These are phyloP conservation scores for Eupeodes corollae DNA, from an alignment of 1,140 invertebrate genomes.

Conservation along the genomic window DNA sequence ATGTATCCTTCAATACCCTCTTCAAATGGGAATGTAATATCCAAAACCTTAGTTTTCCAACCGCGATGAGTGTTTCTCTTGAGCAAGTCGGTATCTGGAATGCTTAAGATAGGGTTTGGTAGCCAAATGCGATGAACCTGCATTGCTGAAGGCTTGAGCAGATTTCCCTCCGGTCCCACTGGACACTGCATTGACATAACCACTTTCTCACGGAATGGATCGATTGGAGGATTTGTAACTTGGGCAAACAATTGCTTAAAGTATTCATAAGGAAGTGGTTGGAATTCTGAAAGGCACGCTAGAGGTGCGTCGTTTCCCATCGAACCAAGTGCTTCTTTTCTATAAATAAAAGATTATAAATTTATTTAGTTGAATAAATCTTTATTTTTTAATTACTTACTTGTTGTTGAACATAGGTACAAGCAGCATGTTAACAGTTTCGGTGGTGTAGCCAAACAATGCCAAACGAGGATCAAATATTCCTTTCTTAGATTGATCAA, in stretches of 20 bases:
- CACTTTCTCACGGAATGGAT: conserved; percentile 97
- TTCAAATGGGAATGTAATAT: conserved; percentile 72
- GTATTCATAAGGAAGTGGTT: conserved; percentile 91
- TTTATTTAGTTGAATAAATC: background rate
- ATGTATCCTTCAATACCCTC: conserved; percentile 63
- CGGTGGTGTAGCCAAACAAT: conserved; percentile 88
- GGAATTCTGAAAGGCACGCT: conserved; percentile 89
- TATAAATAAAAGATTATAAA: conserved; percentile 36
- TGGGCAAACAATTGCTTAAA: conserved; percentile 99
- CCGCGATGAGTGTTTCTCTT: conserved; percentile 75
- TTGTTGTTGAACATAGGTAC: conserved; percentile 95
- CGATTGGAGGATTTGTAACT: conserved; percentile 99
- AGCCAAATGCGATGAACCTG: conserved; percentile 91
- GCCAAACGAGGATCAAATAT: conserved; percentile 73
- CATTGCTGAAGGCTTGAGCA: conserved; percentile 75
- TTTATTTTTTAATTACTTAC: conserved; percentile 13
- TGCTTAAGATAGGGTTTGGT: conserved; percentile 86
- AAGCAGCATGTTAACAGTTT: conserved; percentile 87
- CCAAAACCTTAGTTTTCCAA: conserved; percentile 85
- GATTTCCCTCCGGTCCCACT: conserved; percentile 87
- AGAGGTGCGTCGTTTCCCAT: conserved; percentile 99
- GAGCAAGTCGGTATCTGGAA: conserved; percentile 79
- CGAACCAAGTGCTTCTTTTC: conserved; percentile 95
- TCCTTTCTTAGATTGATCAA: conserved; percentile 38
- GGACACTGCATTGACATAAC: conserved; percentile 95